Conservation (phyloP, 2,113 vertebrate species). For the Mastomys coucha region DNA sequence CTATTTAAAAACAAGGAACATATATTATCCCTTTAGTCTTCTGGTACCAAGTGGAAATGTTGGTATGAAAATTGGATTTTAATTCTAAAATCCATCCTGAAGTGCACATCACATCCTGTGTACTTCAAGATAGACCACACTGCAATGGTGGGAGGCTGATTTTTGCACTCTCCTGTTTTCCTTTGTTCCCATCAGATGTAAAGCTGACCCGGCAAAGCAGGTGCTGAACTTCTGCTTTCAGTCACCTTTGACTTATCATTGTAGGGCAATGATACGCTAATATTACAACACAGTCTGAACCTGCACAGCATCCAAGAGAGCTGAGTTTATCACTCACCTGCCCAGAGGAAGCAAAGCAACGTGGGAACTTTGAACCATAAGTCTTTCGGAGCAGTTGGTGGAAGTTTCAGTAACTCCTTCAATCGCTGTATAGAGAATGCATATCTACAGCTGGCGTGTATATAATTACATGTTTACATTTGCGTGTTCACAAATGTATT, state of each 20-base stretch:
- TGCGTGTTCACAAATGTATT: not conserved
- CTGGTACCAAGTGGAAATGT: not conserved
- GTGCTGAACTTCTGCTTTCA: conserved; percentile 7
- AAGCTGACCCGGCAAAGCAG: conserved; percentile 13
- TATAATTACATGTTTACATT: not conserved
- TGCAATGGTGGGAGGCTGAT: not conserved
- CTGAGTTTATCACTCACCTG: not conserved
- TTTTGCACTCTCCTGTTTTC: not conserved
- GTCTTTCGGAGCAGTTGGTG: conserved; percentile 5
- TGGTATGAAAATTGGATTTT: conserved; percentile 53
- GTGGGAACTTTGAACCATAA: conserved; percentile 15
- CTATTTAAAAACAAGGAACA: not conserved
- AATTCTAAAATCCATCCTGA: not conserved
- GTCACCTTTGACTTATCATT: conserved; percentile 51
- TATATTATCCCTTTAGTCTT: not conserved
- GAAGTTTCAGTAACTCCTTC: conserved; percentile 15
- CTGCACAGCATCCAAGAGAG: not conserved
- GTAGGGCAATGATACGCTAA: not conserved
- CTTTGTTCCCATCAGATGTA: conserved; percentile 15
- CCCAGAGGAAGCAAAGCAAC: not conserved
- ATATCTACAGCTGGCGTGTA: not conserved
- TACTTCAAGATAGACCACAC: conserved; percentile 31
- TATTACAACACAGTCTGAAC: conserved; percentile 31
- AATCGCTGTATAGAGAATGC: not conserved
- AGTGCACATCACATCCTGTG: not conserved